Percentiles rank a stretch among this genome's conserved stretches.
These are phyloP conservation scores for Formicarius rufipectus DNA, from an alignment of 2,113 vertebrate genomes.

Conservation along the genomic window DNA sequence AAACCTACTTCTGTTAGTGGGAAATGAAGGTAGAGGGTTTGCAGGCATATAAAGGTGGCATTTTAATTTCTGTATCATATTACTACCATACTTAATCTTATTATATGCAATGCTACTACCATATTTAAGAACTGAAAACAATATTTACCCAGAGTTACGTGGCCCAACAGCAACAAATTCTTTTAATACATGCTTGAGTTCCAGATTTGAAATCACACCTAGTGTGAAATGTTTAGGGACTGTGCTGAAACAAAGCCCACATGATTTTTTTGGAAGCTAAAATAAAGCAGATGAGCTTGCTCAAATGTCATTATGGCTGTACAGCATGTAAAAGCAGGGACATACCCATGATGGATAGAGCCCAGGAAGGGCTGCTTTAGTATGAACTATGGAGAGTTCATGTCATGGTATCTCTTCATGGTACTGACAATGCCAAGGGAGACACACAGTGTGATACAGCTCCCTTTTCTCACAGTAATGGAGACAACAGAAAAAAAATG, in stretches of 20 bases:
- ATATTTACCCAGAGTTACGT: neutral
- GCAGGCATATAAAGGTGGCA: neutral
- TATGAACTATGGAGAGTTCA: conserved; percentile 47
- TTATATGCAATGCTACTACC: neutral
- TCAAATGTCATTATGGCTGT: neutral
- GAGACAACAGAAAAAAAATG: conserved; percentile 79
- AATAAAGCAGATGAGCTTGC: neutral
- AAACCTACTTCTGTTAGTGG: neutral
- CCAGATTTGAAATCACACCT: neutral
- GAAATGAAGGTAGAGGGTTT: neutral
- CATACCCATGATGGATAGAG: conserved; percentile 46
- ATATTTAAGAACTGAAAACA: neutral
- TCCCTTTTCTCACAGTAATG: conserved; percentile 78
- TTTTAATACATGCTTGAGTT: neutral
- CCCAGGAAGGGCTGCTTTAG: neutral
- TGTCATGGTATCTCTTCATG: conserved; percentile 61
- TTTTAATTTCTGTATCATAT: neutral
- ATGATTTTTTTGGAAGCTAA: neutral
- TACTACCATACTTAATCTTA: neutral
- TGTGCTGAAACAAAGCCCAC: neutral
- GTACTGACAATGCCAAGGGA: conserved; percentile 77
- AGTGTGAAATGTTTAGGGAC: neutral
- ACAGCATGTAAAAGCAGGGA: conserved; percentile 56
- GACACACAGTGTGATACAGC: conserved; percentile 81
- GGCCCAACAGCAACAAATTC: neutral